Conservation (phyloP, 2,888 invertebrate species). For the Hetaerina titia region DNA sequence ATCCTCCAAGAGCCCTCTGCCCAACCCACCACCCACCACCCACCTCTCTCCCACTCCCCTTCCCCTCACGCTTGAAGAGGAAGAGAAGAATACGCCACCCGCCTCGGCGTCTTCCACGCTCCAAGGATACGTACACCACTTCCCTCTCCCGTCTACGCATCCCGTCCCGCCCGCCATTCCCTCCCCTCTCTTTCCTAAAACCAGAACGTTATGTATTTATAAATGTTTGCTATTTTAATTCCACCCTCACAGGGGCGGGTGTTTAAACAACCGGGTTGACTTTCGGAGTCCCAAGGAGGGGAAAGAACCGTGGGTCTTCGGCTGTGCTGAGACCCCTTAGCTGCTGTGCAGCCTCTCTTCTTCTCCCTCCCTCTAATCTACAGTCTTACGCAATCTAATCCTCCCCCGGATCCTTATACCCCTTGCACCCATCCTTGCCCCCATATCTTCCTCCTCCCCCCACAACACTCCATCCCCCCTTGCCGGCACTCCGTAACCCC, state of each 20-base stretch:
- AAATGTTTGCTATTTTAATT: slow-evolving; percentile 24
- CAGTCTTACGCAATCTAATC: slow-evolving; percentile 43
- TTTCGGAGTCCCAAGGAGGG: background rate
- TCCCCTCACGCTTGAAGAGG: background rate
- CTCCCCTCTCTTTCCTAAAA: background rate
- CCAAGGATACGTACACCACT: background rate
- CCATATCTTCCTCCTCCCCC: background rate
- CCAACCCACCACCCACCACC: background rate
- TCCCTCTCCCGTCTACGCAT: background rate
- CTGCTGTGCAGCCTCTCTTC: background rate
- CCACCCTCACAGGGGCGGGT: background rate
- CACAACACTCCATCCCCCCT: too few relatives aligned
- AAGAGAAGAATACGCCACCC: background rate
- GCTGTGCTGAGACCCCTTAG: background rate
- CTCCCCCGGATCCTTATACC: background rate
- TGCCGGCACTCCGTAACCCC: too few relatives aligned
- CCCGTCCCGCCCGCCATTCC: background rate
- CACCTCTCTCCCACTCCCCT: background rate
- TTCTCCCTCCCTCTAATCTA: background rate
- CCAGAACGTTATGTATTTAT: slow-evolving; percentile 24
- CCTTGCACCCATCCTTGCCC: background rate
- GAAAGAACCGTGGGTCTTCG: background rate
- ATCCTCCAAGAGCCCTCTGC: background rate
- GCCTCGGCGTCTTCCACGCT: background rate
- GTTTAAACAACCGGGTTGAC: slow-evolving; percentile 27